Conservation (phyloP, 1,140 invertebrate genomes). For the Delia radicum region DNA sequence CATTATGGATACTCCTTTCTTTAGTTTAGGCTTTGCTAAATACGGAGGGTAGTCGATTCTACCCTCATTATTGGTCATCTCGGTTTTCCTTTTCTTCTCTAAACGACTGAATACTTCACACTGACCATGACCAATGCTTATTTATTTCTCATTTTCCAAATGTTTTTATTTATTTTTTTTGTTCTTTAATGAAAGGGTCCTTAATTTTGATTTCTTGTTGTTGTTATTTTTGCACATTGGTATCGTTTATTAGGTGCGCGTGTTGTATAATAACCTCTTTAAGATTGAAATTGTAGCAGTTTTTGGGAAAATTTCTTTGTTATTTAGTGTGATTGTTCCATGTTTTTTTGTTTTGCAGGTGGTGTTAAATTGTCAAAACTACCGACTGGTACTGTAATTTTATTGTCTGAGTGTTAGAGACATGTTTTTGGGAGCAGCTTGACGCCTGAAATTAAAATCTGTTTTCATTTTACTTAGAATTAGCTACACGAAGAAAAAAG, state of each 20-base stretch:
- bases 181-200: background rate
- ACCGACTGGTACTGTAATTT: background rate
- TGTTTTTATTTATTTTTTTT: no score
- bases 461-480: no score
- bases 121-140: constrained; percentile 17
- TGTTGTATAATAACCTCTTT: background rate
- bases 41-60: background rate
- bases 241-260: background rate
- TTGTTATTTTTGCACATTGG: constrained; percentile 9
- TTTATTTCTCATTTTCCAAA: background rate
- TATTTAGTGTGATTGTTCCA: background rate
- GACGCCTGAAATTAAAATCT: background rate
- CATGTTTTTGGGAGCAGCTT: background rate
- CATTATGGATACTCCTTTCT: background rate
- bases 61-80: constrained; percentile 16
- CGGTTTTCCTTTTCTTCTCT: background rate
- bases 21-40: background rate
- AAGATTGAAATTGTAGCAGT: constrained; percentile 3
- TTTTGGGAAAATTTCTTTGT: background rate
- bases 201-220: background rate
- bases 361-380: constrained; percentile 16
- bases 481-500: no score
- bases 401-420: background rate
- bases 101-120: background rate
- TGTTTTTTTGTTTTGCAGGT: background rate